Evolutionary conservation across 2,113 vertebrate species (phyloP).

Genomic region (Campylomormyrus numenius): DNA sequence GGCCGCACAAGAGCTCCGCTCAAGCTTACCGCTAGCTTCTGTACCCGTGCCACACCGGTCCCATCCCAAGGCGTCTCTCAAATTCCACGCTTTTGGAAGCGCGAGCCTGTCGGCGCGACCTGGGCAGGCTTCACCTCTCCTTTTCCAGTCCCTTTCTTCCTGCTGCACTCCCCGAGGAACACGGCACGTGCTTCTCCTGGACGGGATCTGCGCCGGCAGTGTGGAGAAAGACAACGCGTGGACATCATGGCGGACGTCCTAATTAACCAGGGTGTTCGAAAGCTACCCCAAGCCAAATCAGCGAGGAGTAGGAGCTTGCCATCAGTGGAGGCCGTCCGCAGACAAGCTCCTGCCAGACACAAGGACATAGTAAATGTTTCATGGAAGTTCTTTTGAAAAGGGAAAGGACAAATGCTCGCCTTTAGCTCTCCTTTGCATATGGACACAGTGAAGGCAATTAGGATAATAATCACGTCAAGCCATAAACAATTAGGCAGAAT

Average conservation of each 20-base stretch:
- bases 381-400: neutral
- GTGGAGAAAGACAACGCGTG: neutral
- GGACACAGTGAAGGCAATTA: neutral
- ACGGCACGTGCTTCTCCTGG: neutral
- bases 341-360: neutral
- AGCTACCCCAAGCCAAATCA: neutral
- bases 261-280: neutral
- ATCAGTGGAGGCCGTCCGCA: neutral
- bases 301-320: neutral
- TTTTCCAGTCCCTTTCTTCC: neutral
- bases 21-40: neutral
- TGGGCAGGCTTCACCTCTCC: neutral
- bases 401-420: neutral
- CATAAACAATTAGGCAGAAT: neutral
- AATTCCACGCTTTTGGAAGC: neutral
- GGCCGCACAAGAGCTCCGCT: neutral
- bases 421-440: neutral
- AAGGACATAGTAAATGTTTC: neutral
- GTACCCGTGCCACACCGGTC: neutral
- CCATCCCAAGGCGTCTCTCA: constrained; percentile 2
- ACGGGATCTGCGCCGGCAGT: neutral
- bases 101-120: neutral
- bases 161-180: neutral
- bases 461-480: neutral
- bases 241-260: neutral